Evolutionary conservation across 2,797 vertebrate species (phyloP), one percentile per base, ranked within the genome.

Genomic region (Semaprochilodus insignis): DNA sequence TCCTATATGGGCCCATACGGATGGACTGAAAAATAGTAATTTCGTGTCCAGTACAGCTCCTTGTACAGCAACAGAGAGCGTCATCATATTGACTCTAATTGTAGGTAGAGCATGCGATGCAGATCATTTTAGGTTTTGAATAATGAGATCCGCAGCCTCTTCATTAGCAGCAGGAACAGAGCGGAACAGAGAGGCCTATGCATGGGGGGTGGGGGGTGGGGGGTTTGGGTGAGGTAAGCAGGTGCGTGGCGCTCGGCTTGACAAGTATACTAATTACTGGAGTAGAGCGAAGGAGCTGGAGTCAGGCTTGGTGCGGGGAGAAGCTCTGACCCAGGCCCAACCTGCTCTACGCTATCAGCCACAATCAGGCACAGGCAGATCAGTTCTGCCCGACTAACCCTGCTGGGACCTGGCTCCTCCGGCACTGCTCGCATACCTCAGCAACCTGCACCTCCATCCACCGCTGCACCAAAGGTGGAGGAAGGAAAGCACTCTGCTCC

Each of bases 311-410:
- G 90, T 94, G 96, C 95, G 95, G 95, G 95, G 95, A 96, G 96
- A 97, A 96, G 96, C 96, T 95, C 95, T 96, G 95, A 97, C 91
- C 92, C 88, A 82, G 85, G 90, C 86, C 85, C 84, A 88, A 84
- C 89, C 85, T 87, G 83, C 87, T 92, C 89, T 82, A 82, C n/a
- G 83, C 92, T 93, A 93, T 94, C 93, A 96, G 96, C 96, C 95
- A 96, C 95, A 96, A 97, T 97, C 96, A 96, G 96, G 96, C 96
- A 95, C 95, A 98, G 97, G 96, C 95, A 96, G 96, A 98, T 98
- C 97, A 98, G 97, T 98, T 99, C 96, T 98, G 97, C 97, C 96
- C 98, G 96, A 97, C 96, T 98, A 98, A 97, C 96, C 96, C 97
- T 98, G 96, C 96, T 88, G 92, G 95, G 96, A 97, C 94, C 93